Percentiles rank a stretch among this genome's conserved stretches.
Evolutionary conservation across 2,113 vertebrate genomes (phyloP).

Genomic region (Cygnus buccinator): DNA sequence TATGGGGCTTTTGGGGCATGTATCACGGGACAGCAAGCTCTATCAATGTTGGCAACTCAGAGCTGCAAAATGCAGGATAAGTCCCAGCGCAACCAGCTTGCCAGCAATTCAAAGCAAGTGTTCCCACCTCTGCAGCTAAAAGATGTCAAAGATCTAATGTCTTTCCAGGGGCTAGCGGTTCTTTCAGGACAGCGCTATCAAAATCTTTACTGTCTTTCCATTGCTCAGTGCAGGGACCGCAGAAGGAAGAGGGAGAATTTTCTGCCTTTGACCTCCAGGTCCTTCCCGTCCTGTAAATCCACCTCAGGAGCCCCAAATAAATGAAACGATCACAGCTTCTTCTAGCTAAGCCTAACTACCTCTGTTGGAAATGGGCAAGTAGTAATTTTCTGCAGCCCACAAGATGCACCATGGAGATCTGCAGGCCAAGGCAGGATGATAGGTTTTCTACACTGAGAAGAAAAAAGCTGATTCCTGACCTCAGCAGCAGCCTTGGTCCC

Average conservation of each 20-base stretch:
- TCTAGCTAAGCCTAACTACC: not conserved
- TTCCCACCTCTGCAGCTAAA: not conserved
- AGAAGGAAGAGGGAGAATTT: not conserved
- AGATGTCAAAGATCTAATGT: not conserved
- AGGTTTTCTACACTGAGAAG: not conserved
- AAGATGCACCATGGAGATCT: not conserved
- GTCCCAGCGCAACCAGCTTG: not conserved
- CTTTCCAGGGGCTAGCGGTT: not conserved
- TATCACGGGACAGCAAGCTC: not conserved
- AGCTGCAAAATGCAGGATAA: not conserved
- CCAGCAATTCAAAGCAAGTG: not conserved
- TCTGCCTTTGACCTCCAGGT: not conserved
- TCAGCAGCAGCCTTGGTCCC: not conserved
- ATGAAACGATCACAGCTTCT: not conserved
- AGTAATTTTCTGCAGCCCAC: not conserved
- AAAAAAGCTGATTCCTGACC: not conserved
- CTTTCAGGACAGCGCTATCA: not conserved
- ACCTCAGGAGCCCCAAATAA: not conserved
- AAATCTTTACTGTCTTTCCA: not conserved
- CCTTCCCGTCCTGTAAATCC: conserved; percentile 6
- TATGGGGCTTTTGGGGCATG: not conserved
- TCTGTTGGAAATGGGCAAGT: not conserved
- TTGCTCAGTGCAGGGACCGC: not conserved
- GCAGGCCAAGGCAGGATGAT: not conserved
- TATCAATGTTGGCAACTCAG: not conserved